phyloP scores from a whole-genome alignment of 2,797 vertebrate genomes.

The Manis javanica region DNA sequence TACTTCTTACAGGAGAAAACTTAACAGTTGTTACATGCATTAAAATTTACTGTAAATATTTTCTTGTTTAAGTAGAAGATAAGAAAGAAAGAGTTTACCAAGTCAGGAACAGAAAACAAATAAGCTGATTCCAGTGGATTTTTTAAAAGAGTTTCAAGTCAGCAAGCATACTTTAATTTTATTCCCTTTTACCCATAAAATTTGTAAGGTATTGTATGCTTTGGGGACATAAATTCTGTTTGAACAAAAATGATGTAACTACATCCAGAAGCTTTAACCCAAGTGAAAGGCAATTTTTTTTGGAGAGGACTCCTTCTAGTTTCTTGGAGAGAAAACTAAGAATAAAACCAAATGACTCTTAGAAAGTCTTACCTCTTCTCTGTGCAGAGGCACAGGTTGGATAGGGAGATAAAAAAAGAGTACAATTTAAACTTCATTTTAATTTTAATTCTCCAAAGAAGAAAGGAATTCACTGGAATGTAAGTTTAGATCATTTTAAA shows the following conservation, averaged over 20 bases:
- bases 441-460: background rate
- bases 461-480: background rate
- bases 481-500: background rate
- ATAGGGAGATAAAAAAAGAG: background rate
- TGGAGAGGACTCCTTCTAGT: background rate
- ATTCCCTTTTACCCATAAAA: background rate
- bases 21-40: background rate
- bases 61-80: background rate
- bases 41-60: background rate
- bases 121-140: background rate
- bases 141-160: background rate
- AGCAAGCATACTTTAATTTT: background rate
- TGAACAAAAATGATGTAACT: background rate
- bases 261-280: background rate
- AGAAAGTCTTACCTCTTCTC: background rate
- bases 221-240: background rate
- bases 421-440: background rate
- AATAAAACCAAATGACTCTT: background rate
- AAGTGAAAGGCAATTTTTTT: background rate
- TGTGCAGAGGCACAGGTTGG: background rate
- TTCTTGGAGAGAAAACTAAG: background rate
- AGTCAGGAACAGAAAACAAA: background rate
- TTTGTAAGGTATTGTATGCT: background rate
- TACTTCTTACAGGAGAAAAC: background rate
- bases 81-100: background rate